These are phyloP conservation scores for Sardinella longiceps DNA, from an alignment of 2,797 vertebrate genomes.

Conservation along the genomic window DNA sequence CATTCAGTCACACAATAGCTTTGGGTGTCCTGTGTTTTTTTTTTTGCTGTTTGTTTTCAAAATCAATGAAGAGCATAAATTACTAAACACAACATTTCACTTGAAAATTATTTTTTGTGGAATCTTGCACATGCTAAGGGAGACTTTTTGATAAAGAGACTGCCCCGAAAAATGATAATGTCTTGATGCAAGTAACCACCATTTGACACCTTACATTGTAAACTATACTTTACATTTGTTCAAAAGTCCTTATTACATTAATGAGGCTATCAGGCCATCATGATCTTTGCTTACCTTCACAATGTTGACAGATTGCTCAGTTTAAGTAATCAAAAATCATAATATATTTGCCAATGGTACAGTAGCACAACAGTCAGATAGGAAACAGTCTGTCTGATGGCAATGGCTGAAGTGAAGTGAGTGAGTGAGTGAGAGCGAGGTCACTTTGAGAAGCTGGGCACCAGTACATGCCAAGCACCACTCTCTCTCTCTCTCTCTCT, in stretches of 20 bases:
- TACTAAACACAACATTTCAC: too few species aligned
- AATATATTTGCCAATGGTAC: not conserved
- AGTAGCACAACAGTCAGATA: not conserved
- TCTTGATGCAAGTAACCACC: too few species aligned
- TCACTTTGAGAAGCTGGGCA: constrained; percentile 84
- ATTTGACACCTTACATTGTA: not conserved
- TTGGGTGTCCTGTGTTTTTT: not conserved
- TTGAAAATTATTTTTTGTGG: too few species aligned
- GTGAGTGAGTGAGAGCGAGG: constrained; percentile 63
- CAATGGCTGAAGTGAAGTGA: constrained; percentile 29
- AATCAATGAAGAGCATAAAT: too few species aligned
- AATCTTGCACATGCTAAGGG: too few species aligned
- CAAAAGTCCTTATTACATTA: not conserved
- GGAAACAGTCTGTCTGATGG: not conserved
- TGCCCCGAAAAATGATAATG: too few species aligned
- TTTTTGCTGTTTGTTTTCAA: not conserved
- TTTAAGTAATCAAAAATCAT: not conserved
- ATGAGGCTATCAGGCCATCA: not conserved
- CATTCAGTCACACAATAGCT: not conserved
- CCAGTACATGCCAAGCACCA: constrained; percentile 77
- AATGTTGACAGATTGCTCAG: not conserved
- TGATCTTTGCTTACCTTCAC: not conserved
- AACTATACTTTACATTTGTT: too few species aligned
- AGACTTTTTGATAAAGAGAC: too few species aligned
- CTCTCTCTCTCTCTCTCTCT: constrained; percentile 59